phyloP scores from a whole-genome alignment of 2,797 vertebrate genomes.

The Galagoides demidoff region DNA sequence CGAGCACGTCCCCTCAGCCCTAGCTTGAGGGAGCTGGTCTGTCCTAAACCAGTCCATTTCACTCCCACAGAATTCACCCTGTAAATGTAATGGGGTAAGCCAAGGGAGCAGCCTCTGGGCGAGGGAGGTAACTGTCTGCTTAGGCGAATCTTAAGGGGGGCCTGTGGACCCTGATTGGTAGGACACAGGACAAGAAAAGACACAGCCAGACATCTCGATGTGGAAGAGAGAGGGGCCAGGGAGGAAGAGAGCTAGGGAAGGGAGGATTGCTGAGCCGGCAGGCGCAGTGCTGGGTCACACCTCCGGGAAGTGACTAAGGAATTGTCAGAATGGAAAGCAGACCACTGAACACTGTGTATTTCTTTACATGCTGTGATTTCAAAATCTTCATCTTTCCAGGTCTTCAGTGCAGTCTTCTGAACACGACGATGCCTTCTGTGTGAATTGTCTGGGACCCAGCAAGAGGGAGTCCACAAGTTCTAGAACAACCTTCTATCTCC shows the following conservation, averaged over 20 bases:
- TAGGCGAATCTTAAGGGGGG: background rate
- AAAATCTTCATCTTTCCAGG: background rate
- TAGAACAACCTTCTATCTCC: background rate
- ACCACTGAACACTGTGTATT: background rate
- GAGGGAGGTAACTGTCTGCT: too few relatives aligned
- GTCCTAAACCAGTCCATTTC: background rate
- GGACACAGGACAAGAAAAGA: background rate
- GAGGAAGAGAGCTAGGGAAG: too few relatives aligned
- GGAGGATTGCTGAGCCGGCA: background rate
- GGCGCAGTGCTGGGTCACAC: background rate
- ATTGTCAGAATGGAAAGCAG: background rate
- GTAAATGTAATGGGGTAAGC: background rate
- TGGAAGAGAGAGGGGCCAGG: background rate
- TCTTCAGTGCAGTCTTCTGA: background rate
- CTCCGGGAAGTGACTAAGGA: background rate
- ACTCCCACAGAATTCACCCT: background rate
- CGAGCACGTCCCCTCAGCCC: fast-evolving
- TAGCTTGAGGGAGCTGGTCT: background rate
- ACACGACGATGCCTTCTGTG: background rate
- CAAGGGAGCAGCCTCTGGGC: background rate
- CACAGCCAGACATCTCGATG: background rate
- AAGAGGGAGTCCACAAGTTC: background rate
- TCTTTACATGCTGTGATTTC: background rate
- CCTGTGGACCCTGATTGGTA: background rate
- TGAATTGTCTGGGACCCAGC: background rate